Base-by-base conservation (phyloP, 2,888 invertebrate genomes). In the Rhagophthalmus giganteus region DNA sequence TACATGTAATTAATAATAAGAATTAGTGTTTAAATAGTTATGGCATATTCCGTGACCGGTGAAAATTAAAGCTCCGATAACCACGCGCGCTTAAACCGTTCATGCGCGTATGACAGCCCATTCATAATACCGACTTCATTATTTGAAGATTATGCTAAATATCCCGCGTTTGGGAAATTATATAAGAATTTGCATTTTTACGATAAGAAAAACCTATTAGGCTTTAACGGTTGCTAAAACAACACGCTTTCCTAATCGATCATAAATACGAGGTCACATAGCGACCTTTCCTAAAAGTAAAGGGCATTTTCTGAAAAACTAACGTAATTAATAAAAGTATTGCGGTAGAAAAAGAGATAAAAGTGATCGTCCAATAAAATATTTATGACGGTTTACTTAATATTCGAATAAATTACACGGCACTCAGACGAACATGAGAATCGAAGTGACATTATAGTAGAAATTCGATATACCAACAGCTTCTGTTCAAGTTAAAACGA, bases 141-240 rank as follows among this genome's bases (percentile, higher is more conserved):
- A 70, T 69, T 67, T 62, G 67, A 66, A 68, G 68, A 69, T 68
- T 69, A 70, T 70, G 68, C 63, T 67, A 69, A 69, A 66, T 66
- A 66, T 62, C 59, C 52, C 46, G 48, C 59, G 60, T 66, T 67
- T 64, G 57, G 64, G 63, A 58, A 65, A 62, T 65, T 66, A 63
- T 63, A 69, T 68, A 65, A 60, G 61, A 67, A 70, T 70, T 70
- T 65, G 68, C 69, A 70, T 70, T 66, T 68, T 60, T 55, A 52
- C 52, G 70, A 70, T 70, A 70, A 68, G 63, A 57, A 56, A 60
- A 54, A 59, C 54, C 64, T 65, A 68, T 67, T 68, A 67, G 63
- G 64, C 65, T 65, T 65, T 59, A 55, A 58, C 53, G 55, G 58
- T 58, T 58, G 42, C 55, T 56, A 41, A 45, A 57, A 47, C 56